Evolutionary conservation across 2,888 invertebrate genomes (phyloP), one percentile per base, ranked within the genome.

Genomic region (Arctia plantaginis): DNA sequence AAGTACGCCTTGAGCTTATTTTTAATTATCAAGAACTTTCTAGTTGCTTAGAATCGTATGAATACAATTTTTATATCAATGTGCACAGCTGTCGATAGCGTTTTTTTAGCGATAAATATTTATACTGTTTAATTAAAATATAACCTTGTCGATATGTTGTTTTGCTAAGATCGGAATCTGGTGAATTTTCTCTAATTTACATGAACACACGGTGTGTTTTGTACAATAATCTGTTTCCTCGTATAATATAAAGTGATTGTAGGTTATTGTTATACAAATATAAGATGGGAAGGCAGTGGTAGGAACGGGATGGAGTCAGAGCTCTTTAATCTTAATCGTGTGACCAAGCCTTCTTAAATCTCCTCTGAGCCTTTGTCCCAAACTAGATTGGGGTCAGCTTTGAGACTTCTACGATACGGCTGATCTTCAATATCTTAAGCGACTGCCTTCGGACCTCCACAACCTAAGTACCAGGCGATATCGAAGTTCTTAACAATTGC

Each of bases 31-130:
- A 23, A 18, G 1, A 65, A 35, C 23, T 65, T 20, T 66, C n/a
- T 23, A 33, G n/a, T n/a, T 1, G 10, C 20, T 44, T 30, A 30
- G 15, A 3, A 30, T 20, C 12, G 18, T 10, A 15, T 33, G n/a
- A 69, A 55, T n/a, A n/a, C 8, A 35, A n/a, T 69, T 51, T 73
- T 67, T 41, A 65, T 44, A 68, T 44, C 68, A 65, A 78, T 47
- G 20, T 76, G 69, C 71, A 35, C 72, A 72, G 35, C 76, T 44
- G 65, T 67, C n/a, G 51, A 67, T 75, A 55, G 59, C 51, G n/a
- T 47, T 35, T 35, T 47, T 62, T 41, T 15, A 18, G 41, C 62
- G 47, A 75, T 82, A 82, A 82, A 82, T 80, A 80, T 84, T 82
- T 78, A 80, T 68, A 47, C 55, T 12, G 41, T 66, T 23, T 39